These are phyloP conservation scores for Octopus sinensis DNA, from an alignment of 1,140 invertebrate species.

Conservation along the genomic window DNA sequence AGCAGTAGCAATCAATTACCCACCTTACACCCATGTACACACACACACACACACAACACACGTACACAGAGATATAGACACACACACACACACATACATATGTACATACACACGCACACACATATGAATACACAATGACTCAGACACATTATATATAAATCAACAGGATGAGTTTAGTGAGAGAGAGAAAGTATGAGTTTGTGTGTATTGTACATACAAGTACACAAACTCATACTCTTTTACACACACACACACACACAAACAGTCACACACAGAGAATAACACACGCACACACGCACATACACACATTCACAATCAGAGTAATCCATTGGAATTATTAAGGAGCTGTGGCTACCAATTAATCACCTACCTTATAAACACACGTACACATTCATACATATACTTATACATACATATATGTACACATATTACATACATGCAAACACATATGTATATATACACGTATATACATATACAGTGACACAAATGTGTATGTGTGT, in stretches of 20 bases:
- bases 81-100: not conserved
- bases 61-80: not conserved
- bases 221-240: not conserved
- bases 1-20: too few relatives aligned
- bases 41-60: not conserved
- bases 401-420: too few relatives aligned
- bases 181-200: not conserved
- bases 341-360: too few relatives aligned
- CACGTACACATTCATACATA: too few relatives aligned
- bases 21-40: too few relatives aligned
- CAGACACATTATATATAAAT: not conserved
- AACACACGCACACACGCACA: conserved; percentile 6
- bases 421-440: too few relatives aligned
- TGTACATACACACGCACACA: not conserved
- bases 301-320: conserved; percentile 7
- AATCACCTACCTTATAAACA: too few relatives aligned
- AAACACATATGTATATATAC: too few relatives aligned
- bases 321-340: too few relatives aligned
- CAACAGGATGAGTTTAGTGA: not conserved
- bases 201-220: not conserved
- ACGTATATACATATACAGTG: too few relatives aligned
- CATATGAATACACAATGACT: not conserved
- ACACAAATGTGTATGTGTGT: too few relatives aligned
- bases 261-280: not conserved
- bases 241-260: not conserved